These are phyloP conservation scores for Cyprinodon variegatus DNA, from an alignment of 2,113 vertebrate genomes.

Conservation along the genomic window DNA sequence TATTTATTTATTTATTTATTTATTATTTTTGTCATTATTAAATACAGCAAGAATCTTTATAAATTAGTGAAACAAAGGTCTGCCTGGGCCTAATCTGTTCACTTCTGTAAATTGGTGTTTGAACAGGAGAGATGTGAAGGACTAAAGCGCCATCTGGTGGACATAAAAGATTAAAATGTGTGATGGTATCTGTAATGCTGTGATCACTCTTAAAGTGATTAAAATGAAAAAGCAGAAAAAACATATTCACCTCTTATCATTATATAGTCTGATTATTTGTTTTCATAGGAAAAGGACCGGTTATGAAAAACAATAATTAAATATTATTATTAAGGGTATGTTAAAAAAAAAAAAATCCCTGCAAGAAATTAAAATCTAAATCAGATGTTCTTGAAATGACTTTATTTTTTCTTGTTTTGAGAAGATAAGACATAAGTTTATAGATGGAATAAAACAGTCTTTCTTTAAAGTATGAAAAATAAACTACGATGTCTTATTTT, in stretches of 20 bases:
- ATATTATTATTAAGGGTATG: no score
- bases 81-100: constrained; percentile 53
- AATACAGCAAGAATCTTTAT: constrained; percentile 44
- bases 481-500: no score
- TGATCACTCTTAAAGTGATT: constrained; percentile 21
- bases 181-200: background rate
- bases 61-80: constrained; percentile 60
- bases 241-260: background rate
- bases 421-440: no score
- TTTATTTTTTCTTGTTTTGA: no score
- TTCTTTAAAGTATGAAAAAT: no score
- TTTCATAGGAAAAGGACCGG: background rate
- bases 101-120: constrained; percentile 45
- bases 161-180: background rate
- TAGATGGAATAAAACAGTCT: no score
- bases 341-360: no score
- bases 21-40: constrained; percentile 55
- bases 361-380: no score
- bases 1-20: constrained; percentile 62
- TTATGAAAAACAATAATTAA: background rate
- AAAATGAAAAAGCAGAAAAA: background rate
- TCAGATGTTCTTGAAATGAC: no score
- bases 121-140: constrained; percentile 58
- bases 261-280: background rate
- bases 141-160: constrained; percentile 83